Evolutionary conservation across 2,797 vertebrate species (phyloP).

Genomic region (Remorina albescens): DNA sequence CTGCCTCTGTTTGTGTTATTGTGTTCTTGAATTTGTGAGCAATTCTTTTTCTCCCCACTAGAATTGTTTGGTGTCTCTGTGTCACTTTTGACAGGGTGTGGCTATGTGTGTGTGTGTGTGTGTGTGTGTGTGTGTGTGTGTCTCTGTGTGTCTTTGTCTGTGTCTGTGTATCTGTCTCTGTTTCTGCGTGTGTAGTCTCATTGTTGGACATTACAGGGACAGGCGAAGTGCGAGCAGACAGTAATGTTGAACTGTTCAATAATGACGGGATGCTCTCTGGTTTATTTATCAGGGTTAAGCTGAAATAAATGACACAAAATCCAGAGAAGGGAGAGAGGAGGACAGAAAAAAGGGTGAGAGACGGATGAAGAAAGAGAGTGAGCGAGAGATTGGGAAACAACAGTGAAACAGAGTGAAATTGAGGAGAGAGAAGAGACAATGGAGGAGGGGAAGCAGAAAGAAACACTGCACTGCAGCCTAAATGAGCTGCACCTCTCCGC

Average conservation of each 20-base stretch:
- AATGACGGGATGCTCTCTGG: constrained; percentile 75
- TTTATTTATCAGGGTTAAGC: constrained; percentile 86
- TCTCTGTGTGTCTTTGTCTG: constrained; percentile 15
- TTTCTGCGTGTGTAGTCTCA: constrained; percentile 49
- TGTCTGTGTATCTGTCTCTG: no score
- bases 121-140: constrained; percentile 27
- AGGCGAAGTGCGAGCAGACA: constrained; percentile 51
- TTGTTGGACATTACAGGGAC: constrained; percentile 56
- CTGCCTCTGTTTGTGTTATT: background rate
- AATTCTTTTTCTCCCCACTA: background rate
- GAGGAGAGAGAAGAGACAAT: constrained; percentile 61
- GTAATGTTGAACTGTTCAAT: constrained; percentile 72
- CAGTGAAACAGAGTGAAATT: constrained; percentile 56
- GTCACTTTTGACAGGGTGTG: constrained; percentile 18
- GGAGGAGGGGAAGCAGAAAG: constrained; percentile 56
- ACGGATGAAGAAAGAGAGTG: constrained; percentile 17
- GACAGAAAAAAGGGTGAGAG: constrained; percentile 22
- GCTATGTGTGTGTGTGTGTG: constrained; percentile 20
- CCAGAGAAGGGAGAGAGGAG: constrained; percentile 31
- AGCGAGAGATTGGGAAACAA: constrained; percentile 48
- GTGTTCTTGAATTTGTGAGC: background rate
- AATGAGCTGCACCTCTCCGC: constrained; percentile 68
- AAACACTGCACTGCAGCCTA: constrained; percentile 72
- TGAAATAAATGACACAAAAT: constrained; percentile 77
- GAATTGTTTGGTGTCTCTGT: constrained; percentile 12